Percentiles rank a stretch among this genome's conserved stretches.
Evolutionary conservation across 2,113 vertebrate species (phyloP).

Genomic region (Cyprinus carpio): DNA sequence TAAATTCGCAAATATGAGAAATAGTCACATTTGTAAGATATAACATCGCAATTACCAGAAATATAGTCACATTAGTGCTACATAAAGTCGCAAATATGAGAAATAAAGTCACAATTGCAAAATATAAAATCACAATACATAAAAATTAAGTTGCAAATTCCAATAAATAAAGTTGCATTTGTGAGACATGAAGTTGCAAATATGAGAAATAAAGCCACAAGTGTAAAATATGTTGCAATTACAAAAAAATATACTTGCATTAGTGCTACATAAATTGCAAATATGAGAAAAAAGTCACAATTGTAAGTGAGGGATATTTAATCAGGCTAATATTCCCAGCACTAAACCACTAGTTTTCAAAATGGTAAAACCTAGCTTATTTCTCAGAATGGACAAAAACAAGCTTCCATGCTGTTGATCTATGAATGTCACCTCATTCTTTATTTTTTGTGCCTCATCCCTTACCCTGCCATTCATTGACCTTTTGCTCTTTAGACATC

Average conservation of each 20-base stretch:
- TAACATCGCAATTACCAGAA: neutral
- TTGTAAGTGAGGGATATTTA: too few species aligned
- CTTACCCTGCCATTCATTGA: slow-evolving; percentile 4
- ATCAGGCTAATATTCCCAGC: neutral
- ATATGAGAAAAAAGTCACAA: too few species aligned
- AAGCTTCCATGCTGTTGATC: neutral
- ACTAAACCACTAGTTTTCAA: neutral
- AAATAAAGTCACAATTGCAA: neutral
- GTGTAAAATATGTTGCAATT: neutral
- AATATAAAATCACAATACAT: neutral
- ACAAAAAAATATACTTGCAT: too few species aligned
- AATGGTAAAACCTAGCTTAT: neutral
- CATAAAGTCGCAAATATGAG: neutral
- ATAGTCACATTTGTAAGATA: neutral
- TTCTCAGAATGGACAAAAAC: neutral
- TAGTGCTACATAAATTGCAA: too few species aligned
- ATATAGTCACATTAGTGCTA: neutral
- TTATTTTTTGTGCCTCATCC: neutral
- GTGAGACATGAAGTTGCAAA: neutral
- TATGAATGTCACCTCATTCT: neutral
- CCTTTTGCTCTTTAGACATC: slow-evolving; percentile 23
- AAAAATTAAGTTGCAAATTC: too few species aligned
- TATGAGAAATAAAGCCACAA: neutral
- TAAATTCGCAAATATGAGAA: neutral
- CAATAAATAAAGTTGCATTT: neutral